Conservation (phyloP, 2,888 invertebrate species). For the Bimastos eiseni region DNA sequence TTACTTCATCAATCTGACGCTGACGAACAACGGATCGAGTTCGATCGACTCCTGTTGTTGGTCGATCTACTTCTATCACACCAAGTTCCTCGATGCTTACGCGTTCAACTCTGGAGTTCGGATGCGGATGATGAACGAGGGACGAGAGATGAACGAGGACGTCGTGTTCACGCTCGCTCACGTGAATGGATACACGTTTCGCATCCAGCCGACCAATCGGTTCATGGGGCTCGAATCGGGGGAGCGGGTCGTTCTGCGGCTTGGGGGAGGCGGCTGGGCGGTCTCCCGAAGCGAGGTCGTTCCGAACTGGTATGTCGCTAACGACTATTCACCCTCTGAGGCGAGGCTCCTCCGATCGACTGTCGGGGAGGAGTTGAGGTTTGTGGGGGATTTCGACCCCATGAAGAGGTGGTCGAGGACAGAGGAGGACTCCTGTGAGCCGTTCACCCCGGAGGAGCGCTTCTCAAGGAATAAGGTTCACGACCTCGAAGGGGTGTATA, state of each 20-base stretch:
- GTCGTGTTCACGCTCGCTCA: conserved; percentile 7
- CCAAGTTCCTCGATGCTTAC: conserved; percentile 31
- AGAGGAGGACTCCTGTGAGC: conserved; percentile 26
- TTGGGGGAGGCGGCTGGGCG: conserved; percentile 32
- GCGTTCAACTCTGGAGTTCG: conserved; percentile 23
- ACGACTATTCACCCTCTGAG: neutral
- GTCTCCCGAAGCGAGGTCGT: conserved; percentile 34
- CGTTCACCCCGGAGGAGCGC: conserved; percentile 36
- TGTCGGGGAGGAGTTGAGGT: conserved; percentile 21
- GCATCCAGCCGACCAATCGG: conserved; percentile 15
- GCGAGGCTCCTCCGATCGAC: conserved; percentile 32
- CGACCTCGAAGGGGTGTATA: neutral
- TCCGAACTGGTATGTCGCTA: conserved; percentile 38
- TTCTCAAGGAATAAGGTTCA: conserved; percentile 24
- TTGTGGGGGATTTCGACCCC: conserved; percentile 26
- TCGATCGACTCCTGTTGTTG: conserved; percentile 33
- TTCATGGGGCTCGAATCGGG: conserved; percentile 26
- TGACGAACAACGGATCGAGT: conserved; percentile 26
- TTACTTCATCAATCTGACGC: conserved; percentile 27
- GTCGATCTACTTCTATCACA: conserved; percentile 36
- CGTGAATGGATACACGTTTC: conserved; percentile 32
- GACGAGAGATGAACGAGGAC: neutral
- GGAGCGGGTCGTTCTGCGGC: neutral
- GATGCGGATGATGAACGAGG: neutral
- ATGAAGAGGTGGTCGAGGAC: neutral